phyloP scores from a whole-genome alignment of 1,140 invertebrate species.

The Andricus grossulariae region DNA sequence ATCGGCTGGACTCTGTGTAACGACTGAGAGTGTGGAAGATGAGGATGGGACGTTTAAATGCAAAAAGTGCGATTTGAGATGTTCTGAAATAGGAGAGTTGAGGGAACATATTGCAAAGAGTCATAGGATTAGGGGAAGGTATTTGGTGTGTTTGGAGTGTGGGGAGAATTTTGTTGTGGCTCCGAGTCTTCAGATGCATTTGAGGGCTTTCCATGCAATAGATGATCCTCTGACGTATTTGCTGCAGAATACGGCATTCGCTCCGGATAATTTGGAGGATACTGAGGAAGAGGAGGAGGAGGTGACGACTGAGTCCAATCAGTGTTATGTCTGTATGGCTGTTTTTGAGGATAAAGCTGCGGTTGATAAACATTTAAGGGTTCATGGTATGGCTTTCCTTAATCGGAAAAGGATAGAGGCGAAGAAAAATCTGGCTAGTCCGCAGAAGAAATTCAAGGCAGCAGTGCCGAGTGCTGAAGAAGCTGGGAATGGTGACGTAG shows the following conservation, averaged over 20 bases:
- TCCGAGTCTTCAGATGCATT: constrained; percentile 80
- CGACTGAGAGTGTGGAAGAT: constrained; percentile 60
- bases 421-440: constrained; percentile 59
- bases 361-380: constrained; percentile 79
- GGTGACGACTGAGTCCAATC: constrained; percentile 77
- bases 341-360: constrained; percentile 76
- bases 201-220: constrained; percentile 79
- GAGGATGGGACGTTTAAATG: constrained; percentile 74
- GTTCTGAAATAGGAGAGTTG: constrained; percentile 69
- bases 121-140: constrained; percentile 77
- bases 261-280: constrained; percentile 72
- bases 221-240: constrained; percentile 78
- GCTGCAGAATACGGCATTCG: constrained; percentile 76
- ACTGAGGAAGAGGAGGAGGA: constrained; percentile 61
- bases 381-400: constrained; percentile 83
- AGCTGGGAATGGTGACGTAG: neutral
- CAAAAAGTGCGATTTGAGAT: constrained; percentile 74
- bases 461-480: neutral
- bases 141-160: constrained; percentile 81
- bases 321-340: constrained; percentile 81
- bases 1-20: constrained; percentile 60
- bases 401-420: constrained; percentile 69
- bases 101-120: constrained; percentile 77
- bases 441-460: constrained; percentile 47
- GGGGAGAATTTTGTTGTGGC: constrained; percentile 82